Evolutionary conservation across 1,140 invertebrate genomes (phyloP).

Genomic region (Samia ricini): DNA sequence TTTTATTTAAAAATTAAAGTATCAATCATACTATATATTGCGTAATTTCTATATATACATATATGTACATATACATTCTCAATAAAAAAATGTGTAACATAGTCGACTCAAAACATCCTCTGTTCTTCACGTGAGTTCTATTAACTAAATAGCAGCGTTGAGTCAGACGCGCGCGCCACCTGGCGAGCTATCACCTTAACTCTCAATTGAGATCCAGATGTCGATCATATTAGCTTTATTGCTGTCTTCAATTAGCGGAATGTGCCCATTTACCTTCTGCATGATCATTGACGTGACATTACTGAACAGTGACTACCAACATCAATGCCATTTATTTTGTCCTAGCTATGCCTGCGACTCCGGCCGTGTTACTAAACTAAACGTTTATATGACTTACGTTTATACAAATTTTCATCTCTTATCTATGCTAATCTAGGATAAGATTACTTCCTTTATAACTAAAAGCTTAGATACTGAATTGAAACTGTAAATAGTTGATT

Average conservation of each 20-base stretch:
- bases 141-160: slow-evolving; percentile 26
- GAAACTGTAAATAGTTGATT: no score
- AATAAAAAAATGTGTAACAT: not conserved
- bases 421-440: no score
- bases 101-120: slow-evolving; percentile 4
- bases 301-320: not conserved
- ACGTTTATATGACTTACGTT: no score
- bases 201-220: slow-evolving; percentile 15
- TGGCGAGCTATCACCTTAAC: slow-evolving; percentile 26
- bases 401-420: no score
- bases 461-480: no score
- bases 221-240: slow-evolving; percentile 11
- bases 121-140: slow-evolving; percentile 17
- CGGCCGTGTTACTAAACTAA: no score
- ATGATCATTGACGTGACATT: not conserved
- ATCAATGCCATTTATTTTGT: not conserved
- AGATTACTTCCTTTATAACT: no score
- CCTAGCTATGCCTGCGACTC: no score
- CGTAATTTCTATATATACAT: no score
- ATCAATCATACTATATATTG: no score
- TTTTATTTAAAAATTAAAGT: no score
- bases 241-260: slow-evolving; percentile 8
- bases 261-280: not conserved
- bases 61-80: not conserved
- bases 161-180: slow-evolving; percentile 27